Evolutionary conservation across 2,797 vertebrate species (phyloP), one percentile per base, ranked within the genome.

Genomic region (Emys orbicularis): DNA sequence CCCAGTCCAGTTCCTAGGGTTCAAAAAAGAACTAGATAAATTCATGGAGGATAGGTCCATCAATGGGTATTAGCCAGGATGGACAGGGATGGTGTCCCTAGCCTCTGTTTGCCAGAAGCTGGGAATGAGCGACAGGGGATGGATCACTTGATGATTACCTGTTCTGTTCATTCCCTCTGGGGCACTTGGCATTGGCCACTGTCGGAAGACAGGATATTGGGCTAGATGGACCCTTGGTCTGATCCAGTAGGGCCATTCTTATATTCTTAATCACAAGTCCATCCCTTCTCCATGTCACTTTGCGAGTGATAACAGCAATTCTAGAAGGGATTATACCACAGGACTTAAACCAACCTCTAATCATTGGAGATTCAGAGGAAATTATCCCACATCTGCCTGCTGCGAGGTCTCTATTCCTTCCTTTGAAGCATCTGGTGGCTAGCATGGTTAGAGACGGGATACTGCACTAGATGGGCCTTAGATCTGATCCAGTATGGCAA

Each of bases 371-470:
- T 37, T 23, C 23, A 81, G 87, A 34, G 72, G 41, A 15, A 44
- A 54, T 84, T 82, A 44, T 34, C 47, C 59, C 37, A 29, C 50
- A 81, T 50, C 49, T 96, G n/a, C 84, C 93, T 65, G 18, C 59
- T 37, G 8, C 0, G 0, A 23, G 9, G 9, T 11, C 53, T 44
- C 72, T 52, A 23, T 12, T 5, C 13, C 72, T 34, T 8, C 16
- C 80, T 49, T 37, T 79, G 50, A 5, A 25, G 61, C 68, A 0
- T 0, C 0, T 59, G 7, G 11, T 74, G 49, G 6, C 21, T 37
- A 65, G 31, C 34, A 65, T 4, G 54, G 83, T 61, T 76, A 74
- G 53, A 88, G 18, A 59, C 52, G 6, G 12, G n/a, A 8, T 15
- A 9, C 12, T 13, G 2, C 11, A 44, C n/a, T 88, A 96, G 57